Evolutionary conservation across 2,797 vertebrate species (phyloP).

Genomic region (Knipowitschia caucasica): DNA sequence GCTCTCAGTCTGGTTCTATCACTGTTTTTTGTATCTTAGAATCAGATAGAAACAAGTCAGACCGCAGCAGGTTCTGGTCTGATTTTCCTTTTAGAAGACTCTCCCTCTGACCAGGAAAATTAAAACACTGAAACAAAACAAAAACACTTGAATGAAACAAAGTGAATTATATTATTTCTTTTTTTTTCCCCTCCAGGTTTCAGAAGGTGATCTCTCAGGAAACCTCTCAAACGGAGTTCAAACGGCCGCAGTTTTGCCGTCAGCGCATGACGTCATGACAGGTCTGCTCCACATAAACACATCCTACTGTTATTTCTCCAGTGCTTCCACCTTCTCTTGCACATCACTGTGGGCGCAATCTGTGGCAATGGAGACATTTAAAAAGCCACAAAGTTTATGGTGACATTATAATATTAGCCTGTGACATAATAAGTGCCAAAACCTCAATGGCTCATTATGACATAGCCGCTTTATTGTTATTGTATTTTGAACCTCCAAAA

Average conservation of each 20-base stretch:
- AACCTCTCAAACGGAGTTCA: conserved; percentile 73
- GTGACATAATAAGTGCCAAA: neutral
- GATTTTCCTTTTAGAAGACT: no score
- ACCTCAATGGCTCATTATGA: no score
- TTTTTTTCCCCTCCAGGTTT: conserved; percentile 58
- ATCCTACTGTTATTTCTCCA: neutral
- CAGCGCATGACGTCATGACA: conserved; percentile 82
- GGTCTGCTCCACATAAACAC: conserved; percentile 61
- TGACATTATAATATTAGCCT: neutral
- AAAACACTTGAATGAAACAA: no score
- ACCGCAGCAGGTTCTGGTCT: no score
- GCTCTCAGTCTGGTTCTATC: no score
- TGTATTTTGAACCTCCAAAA: no score
- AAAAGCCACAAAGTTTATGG: neutral
- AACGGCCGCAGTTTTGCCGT: conserved; percentile 70
- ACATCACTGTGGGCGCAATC: neutral
- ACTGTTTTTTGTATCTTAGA: no score
- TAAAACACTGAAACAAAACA: no score
- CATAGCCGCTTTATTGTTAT: no score
- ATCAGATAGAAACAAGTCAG: no score
- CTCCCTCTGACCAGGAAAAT: no score
- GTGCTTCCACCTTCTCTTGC: neutral
- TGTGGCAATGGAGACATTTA: neutral
- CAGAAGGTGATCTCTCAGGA: conserved; percentile 68
- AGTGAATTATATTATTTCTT: no score